Evolutionary conservation across 2,888 invertebrate species (phyloP), one percentile per base, ranked within the genome.

Genomic region (Trissoscelio sp.): DNA sequence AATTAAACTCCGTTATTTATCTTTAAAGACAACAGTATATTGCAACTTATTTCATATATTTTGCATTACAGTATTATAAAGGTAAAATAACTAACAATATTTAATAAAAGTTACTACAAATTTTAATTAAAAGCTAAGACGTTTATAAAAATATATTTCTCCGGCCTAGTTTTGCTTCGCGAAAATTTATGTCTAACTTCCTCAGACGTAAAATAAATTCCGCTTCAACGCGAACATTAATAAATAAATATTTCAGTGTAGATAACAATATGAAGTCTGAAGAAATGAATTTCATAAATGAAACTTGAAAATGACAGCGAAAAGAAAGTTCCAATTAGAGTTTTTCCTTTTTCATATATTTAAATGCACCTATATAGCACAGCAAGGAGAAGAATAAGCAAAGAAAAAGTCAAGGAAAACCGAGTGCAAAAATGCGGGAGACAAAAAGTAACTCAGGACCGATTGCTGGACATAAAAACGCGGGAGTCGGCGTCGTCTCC

Each of bases 391-490:
- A 55, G 48, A 66, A 66, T 75, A 42, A 58, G 74, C 11, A 37
- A 77, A 69, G 69, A 69, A 53, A 70, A 69, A 57, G 44, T 51
- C 12, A 67, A 77, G 53, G n/a, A 66, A 70, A 64, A 34, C 62
- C 28, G 20, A 64, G 60, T 64, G 64, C 62, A 79, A 79, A 79
- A 73, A 72, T 72, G 48, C 3, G 4, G 9, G 16, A 37, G 42
- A 72, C 66, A 73, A 67, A 79, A 79, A 72, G 67, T 72, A 73
- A 66, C 53, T 60, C 66, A 53, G 72, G 79, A 67, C 79, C 79
- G 72, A 72, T 79, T 79, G 66, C 79, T 67, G 57, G 60, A 79
- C 66, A 60, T 73, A 72, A 79, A 79, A 79, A 79, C 55, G 24
- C 44, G 46, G 55, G 55, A 42, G 72, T 60, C 37, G 18, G 39